Evolutionary conservation across 2,797 vertebrate genomes (phyloP), one percentile per base, ranked within the genome.

Genomic region (Poeciliopsis turneri): DNA sequence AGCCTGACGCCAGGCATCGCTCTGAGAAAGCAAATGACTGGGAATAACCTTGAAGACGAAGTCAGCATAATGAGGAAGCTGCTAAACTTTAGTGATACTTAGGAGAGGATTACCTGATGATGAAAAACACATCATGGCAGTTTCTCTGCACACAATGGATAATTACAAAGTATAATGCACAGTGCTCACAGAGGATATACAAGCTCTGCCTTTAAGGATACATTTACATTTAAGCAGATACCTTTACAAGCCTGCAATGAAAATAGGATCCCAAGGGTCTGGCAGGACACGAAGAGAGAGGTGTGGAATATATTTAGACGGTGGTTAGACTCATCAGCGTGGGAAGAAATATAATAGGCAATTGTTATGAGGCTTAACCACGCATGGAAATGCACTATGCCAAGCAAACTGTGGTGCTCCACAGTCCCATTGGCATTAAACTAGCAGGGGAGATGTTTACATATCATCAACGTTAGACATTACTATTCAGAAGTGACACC

Each of bases 21-120:
- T 66, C 51, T 69, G 75, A 68, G 72, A 84, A 84, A 86, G 72
- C 68, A 80, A 86, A 87, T 82, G 84, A 79, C 85, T 88, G 80
- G 53, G 79, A 92, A 86, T 87, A 88, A 94, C 91, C 91, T 93
- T 91, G 90, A 77, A 83, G 85, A 87, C 55, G 13, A 79, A 66
- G 78, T 84, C 39, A 2, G 80, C 88, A 90, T 89, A 92, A 91
- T 86, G 87, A 93, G 88, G 80, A 83, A 74, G 75, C 78, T 49
- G 73, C 71, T 76, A 84, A 86, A 92, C 81, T 87, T 88, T 68
- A 74, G 61, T 82, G 78, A 86, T 79, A 76, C 81, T 88, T 88
- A 82, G 88, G 88, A 89, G 77, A 89, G 87, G 86, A 87, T 87
- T 90, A 90, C 78, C 25, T 30, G 57, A 88, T 83, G 78, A 91